Conservation (phyloP, 2,888 invertebrate genomes). For the Polydrusus pterygomalis region DNA sequence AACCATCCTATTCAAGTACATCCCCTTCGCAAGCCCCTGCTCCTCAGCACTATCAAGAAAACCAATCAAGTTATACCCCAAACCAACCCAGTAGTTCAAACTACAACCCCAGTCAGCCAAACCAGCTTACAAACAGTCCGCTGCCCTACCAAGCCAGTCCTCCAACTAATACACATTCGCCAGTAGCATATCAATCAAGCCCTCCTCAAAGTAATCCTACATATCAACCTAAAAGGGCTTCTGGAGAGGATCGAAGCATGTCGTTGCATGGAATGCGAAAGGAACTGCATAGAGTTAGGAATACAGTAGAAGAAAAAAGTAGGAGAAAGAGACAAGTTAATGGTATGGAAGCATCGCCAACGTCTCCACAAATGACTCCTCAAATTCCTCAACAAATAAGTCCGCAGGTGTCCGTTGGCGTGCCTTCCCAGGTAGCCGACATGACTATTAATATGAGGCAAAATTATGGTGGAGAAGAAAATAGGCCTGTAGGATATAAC, state of each 20-base stretch:
- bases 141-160: constrained; percentile 11
- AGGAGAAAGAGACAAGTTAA: constrained; percentile 28
- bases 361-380: neutral
- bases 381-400: neutral
- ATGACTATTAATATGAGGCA: constrained; percentile 24
- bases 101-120: constrained; percentile 8
- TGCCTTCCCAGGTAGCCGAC: neutral
- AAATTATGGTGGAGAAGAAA: neutral
- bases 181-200: constrained; percentile 12
- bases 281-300: neutral
- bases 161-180: neutral
- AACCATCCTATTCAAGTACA: neutral
- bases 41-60: neutral
- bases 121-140: constrained; percentile 17
- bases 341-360: neutral
- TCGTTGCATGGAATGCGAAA: neutral
- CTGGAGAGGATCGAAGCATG: neutral
- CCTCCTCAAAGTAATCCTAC: constrained; percentile 1
- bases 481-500: neutral
- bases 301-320: neutral
- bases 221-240: constrained; percentile 33
- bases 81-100: constrained; percentile 25
- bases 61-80: neutral
- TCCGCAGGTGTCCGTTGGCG: too few species aligned
- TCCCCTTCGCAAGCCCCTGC: neutral